Conservation (phyloP, 2,888 invertebrate species). For the Ennomos erosarius region DNA sequence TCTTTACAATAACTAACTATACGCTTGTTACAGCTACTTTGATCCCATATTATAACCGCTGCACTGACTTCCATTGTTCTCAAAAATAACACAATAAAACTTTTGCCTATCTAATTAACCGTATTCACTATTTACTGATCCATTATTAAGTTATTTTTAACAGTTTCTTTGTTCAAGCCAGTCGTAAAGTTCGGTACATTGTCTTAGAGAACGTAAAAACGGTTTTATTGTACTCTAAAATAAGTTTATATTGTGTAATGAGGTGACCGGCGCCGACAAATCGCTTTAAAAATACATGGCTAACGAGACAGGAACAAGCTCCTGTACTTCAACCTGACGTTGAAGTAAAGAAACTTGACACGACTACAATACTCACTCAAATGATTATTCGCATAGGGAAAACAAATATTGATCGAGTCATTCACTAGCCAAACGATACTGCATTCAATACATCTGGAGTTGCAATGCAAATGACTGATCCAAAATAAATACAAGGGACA, state of each 20-base stretch:
- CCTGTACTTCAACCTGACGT: constrained; percentile 2
- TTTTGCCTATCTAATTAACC: constrained; percentile 50
- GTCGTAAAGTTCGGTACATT: constrained; percentile 70
- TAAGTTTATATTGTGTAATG: constrained; percentile 68
- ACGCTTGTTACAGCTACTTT: constrained; percentile 25
- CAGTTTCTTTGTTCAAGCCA: constrained; percentile 58
- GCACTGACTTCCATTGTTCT: constrained; percentile 39
- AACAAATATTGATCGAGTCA: too few relatives aligned
- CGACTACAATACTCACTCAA: too few relatives aligned
- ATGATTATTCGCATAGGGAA: too few relatives aligned
- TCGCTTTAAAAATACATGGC: constrained; percentile 53
- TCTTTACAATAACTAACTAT: constrained; percentile 12
- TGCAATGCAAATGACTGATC: too few relatives aligned
- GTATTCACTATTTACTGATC: constrained; percentile 55
- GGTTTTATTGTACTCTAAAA: constrained; percentile 76
- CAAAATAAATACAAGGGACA: too few relatives aligned
- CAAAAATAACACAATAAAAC: constrained; percentile 44
- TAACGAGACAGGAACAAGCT: constrained; percentile 5
- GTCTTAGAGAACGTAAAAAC: constrained; percentile 64
- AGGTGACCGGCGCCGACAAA: constrained; percentile 52
- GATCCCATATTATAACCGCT: constrained; percentile 36
- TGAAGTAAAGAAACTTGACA: too few relatives aligned
- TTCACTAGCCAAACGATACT: too few relatives aligned
- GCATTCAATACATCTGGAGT: too few relatives aligned
- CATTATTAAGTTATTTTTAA: constrained; percentile 67